Evolutionary conservation across 1,140 invertebrate genomes (phyloP).

Genomic region (Sitobion miscanthi): DNA sequence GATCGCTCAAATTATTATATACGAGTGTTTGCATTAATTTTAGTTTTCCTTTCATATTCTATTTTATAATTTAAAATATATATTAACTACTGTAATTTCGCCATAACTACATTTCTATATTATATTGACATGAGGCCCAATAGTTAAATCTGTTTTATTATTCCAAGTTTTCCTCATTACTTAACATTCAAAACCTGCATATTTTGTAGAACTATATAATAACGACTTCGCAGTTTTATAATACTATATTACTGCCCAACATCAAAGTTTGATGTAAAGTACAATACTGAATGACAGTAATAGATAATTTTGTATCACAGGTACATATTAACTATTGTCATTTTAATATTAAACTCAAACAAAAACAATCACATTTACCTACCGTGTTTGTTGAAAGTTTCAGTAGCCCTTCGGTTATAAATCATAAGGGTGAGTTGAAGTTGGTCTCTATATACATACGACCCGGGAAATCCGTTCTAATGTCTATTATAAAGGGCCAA

Average conservation of each 20-base stretch:
- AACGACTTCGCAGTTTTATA: background rate
- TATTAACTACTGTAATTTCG: background rate
- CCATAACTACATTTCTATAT: background rate
- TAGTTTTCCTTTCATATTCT: background rate
- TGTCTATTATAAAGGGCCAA: slow-evolving; percentile 53
- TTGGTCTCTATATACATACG: slow-evolving; percentile 14
- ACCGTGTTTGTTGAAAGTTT: slow-evolving; percentile 36
- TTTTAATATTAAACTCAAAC: slow-evolving; percentile 38
- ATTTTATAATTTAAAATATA: background rate
- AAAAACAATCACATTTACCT: slow-evolving; percentile 39
- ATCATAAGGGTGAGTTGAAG: slow-evolving; percentile 31
- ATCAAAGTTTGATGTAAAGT: background rate
- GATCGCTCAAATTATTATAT: background rate
- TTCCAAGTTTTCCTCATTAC: background rate
- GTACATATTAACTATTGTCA: slow-evolving; percentile 7
- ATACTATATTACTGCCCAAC: background rate
- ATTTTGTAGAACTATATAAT: background rate
- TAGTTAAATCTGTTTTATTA: background rate
- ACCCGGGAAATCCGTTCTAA: slow-evolving; percentile 52
- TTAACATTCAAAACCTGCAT: background rate
- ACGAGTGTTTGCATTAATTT: background rate
- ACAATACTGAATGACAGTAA: background rate
- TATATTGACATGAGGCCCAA: background rate
- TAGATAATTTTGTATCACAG: background rate
- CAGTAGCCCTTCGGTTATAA: slow-evolving; percentile 39